Base-by-base conservation (phyloP, 2,888 invertebrate genomes). In the Amblyjoppa proteus region DNA sequence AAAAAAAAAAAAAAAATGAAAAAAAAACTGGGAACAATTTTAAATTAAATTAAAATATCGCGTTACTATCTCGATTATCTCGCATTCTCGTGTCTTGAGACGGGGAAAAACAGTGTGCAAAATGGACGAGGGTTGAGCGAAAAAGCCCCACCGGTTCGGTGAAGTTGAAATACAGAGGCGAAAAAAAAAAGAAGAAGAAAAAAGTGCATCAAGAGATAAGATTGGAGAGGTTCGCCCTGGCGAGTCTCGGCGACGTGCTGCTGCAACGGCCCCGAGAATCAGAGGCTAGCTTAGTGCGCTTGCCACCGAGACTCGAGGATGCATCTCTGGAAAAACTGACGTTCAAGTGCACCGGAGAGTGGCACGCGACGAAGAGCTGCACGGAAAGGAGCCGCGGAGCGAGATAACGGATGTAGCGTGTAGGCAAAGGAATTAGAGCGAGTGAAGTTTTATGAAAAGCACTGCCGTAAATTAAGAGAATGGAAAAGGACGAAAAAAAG, bases 321-420 rank as follows among this genome's bases (percentile, higher is more conserved):
- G 81, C 76, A 70, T 70, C 51, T 70, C 70, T 41, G 51, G 64
- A 77, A 68, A 81, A 81, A 75, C 45, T 53, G 38, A 76, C 28
- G 70, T 81, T 81, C 76, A 76, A 81, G 81, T 71, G 76, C 81
- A 70, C 61, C 61, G 38, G 56, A 69, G 75, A 75, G 69, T 81
- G 49, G 20, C 56, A 69, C 56, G 68, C 53, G 25, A 49, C 64
- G n/a, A 49, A 28, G 38, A 68, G 74, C 38, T 66, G 56, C 53
- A 20, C 25, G 71, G 69, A 45, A 51, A 64, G 78, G 53, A 56
- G 41, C 6, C 64, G 28, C 11, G 41, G 41, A 34, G 34, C 38
- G 45, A n/a, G 34, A 53, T 41, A 45, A 16, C 53, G 45, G 38
- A 25, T 20, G 49, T 41, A 25, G 64, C 31, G 45, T 7, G 49